Percentiles rank a stretch among this genome's conserved stretches.
Evolutionary conservation across 2,888 invertebrate species (phyloP).

Genomic region (Acanthoscelides obtectus): DNA sequence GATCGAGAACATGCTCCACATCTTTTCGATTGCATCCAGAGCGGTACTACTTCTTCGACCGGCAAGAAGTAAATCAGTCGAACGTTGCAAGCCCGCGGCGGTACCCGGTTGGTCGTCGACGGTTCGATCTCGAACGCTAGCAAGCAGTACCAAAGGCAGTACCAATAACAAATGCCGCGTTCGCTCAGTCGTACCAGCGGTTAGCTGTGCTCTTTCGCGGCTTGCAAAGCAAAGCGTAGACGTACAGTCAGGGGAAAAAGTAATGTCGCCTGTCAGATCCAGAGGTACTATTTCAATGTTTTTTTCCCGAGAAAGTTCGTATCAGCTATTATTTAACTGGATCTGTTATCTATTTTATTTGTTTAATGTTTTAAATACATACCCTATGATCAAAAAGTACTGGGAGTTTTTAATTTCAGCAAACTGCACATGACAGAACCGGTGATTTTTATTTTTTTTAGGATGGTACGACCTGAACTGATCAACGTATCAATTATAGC

Average conservation of each 20-base stretch:
- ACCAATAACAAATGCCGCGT: neutral
- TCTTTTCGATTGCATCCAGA: neutral
- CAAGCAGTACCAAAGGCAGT: neutral
- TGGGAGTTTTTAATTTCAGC: no score
- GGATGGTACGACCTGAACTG: no score
- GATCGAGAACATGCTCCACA: neutral
- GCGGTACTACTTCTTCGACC: neutral
- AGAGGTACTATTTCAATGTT: no score
- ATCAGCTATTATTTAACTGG: no score
- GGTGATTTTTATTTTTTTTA: no score
- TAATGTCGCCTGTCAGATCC: no score
- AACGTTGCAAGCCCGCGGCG: neutral
- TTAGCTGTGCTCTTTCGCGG: neutral
- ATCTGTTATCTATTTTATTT: no score
- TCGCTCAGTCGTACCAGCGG: neutral
- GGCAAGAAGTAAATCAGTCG: neutral
- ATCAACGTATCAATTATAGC: no score
- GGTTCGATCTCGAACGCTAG: neutral
- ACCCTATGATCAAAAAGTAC: no score
- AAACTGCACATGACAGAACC: no score
- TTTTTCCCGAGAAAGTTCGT: no score
- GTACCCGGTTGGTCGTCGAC: neutral
- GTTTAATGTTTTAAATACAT: no score
- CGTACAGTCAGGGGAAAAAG: neutral
- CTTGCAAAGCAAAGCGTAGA: neutral